Conservation (phyloP, 2,888 invertebrate species). For the Nasonovia ribisnigri region DNA sequence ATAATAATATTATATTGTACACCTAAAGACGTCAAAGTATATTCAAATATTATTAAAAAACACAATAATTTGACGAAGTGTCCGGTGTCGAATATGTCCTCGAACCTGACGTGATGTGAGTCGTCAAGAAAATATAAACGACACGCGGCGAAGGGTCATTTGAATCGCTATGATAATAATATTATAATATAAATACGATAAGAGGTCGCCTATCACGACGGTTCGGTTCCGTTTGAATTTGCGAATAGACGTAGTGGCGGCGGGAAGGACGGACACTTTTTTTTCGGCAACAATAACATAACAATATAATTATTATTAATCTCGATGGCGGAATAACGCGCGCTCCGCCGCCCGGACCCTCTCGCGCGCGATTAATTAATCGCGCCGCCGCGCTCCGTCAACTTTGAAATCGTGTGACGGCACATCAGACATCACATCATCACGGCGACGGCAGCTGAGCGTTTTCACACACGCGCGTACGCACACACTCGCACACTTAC, state of each 20-base stretch:
- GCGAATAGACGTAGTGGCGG: not conserved
- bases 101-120: no score
- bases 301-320: not conserved
- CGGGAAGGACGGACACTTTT: not conserved
- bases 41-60: no score
- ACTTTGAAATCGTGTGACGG: conserved; percentile 21
- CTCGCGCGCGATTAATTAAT: not conserved
- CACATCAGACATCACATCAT: conserved; percentile 25
- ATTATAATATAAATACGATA: not conserved
- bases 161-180: no score
- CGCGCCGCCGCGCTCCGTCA: not conserved
- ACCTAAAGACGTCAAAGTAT: no score
- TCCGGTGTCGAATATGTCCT: no score
- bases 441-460: conserved; percentile 43
- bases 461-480: conserved; percentile 49
- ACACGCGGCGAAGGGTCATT: no score
- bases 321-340: not conserved
- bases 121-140: no score
- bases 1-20: no score
- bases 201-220: not conserved
- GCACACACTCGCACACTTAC: not conserved
- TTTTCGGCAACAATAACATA: not conserved
- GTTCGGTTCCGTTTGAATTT: not conserved
- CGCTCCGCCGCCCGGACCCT: not conserved
- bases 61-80: no score